Percentiles rank a stretch among this genome's conserved stretches.
phyloP scores from a whole-genome alignment of 1,140 invertebrate species.

The Pachypeltis micranthus region DNA sequence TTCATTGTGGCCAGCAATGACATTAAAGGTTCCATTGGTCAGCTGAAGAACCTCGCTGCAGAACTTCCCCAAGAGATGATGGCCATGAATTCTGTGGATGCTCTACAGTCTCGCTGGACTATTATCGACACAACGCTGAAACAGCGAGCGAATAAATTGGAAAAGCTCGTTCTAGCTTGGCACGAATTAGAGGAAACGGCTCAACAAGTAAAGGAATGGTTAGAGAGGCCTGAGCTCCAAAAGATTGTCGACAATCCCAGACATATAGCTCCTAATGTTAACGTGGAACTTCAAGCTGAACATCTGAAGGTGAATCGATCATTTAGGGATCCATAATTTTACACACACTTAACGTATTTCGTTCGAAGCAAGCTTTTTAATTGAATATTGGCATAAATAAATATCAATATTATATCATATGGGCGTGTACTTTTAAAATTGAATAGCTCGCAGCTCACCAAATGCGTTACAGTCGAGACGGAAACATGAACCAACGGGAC shows the following conservation, averaged over 20 bases:
- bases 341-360: too few relatives aligned
- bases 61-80: constrained; percentile 57
- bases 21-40: constrained; percentile 43
- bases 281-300: constrained; percentile 16
- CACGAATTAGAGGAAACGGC: constrained; percentile 61
- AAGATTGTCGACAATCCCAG: constrained; percentile 42
- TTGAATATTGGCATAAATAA: too few relatives aligned
- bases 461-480: too few relatives aligned
- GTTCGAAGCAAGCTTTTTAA: too few relatives aligned
- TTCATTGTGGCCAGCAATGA: constrained; percentile 41
- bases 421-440: too few relatives aligned
- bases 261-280: constrained; percentile 43
- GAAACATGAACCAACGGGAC: too few relatives aligned
- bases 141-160: constrained; percentile 60
- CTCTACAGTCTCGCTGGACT: constrained; percentile 64
- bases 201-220: constrained; percentile 57
- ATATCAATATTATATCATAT: too few relatives aligned
- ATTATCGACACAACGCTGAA: constrained; percentile 57
- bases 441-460: too few relatives aligned
- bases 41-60: constrained; percentile 55
- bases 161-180: constrained; percentile 68
- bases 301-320: constrained; percentile 22
- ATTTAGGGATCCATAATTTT: not conserved
- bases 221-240: constrained; percentile 45
- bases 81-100: constrained; percentile 60